Conservation (phyloP, 2,113 vertebrate species). For the Trogon melanurus region DNA sequence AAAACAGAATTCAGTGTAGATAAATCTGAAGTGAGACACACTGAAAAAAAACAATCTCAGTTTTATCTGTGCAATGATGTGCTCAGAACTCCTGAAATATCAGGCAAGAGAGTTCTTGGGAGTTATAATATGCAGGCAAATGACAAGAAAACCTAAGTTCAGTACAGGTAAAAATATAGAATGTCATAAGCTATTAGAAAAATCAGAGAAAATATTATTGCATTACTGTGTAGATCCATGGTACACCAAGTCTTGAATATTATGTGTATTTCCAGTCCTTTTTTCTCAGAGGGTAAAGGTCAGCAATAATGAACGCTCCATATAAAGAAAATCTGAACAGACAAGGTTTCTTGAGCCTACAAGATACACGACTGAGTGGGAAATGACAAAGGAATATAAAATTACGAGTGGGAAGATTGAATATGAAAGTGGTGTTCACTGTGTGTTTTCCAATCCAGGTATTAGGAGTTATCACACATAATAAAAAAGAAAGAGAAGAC, state of each 20-base stretch:
- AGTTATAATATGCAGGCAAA: not conserved
- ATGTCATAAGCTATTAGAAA: not conserved
- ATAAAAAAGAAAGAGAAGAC: not conserved
- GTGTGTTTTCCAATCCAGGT: not conserved
- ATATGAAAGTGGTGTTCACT: not conserved
- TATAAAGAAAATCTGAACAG: not conserved
- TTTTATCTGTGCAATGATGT: not conserved
- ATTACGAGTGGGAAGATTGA: not conserved
- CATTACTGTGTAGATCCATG: not conserved
- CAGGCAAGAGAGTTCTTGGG: not conserved
- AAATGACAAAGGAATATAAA: not conserved
- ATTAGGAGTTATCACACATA: not conserved
- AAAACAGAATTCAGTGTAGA: not conserved
- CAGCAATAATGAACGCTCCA: not conserved
- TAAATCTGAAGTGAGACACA: not conserved
- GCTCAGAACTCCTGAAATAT: not conserved
- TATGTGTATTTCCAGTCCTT: not conserved
- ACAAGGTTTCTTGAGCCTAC: not conserved
- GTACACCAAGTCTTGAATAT: not conserved
- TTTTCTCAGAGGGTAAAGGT: not conserved
- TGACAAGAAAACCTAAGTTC: not conserved
- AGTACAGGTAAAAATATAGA: not conserved
- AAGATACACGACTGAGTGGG: not conserved
- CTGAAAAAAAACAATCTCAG: not conserved
- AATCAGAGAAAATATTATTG: not conserved